A percentile compares a stretch with the other conserved stretches of the same genome.
Evolutionary conservation across 2,113 vertebrate species (phyloP).

Genomic region (Oryzias melastigma): DNA sequence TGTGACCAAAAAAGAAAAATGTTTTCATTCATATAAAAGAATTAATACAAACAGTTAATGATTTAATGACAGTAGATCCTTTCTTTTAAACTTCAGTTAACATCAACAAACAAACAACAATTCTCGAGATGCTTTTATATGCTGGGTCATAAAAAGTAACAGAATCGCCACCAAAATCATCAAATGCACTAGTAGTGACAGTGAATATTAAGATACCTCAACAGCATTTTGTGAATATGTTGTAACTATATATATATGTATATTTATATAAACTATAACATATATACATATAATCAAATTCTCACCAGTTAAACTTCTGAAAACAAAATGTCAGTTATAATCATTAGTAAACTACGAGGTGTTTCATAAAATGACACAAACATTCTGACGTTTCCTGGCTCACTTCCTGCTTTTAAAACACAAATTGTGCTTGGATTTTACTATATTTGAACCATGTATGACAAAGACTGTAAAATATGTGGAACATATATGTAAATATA

Average conservation of each 20-base stretch:
- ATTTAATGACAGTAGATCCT: slow-evolving; percentile 14
- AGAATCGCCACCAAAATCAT: slow-evolving; percentile 49
- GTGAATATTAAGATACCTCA: slow-evolving; percentile 5
- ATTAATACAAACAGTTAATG: slow-evolving; percentile 33
- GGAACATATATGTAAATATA: not conserved
- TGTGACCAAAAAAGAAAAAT: slow-evolving; percentile 37
- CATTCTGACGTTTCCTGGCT: slow-evolving; percentile 4
- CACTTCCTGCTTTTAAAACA: slow-evolving; percentile 26
- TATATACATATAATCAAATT: slow-evolving; percentile 23
- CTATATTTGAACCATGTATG: slow-evolving; percentile 9
- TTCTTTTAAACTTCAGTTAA: slow-evolving; percentile 22
- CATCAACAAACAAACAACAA: slow-evolving; percentile 26
- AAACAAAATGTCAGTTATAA: slow-evolving; percentile 8
- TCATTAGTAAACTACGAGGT: slow-evolving; percentile 13
- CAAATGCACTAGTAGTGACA: slow-evolving; percentile 9
- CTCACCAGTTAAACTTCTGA: slow-evolving; percentile 3
- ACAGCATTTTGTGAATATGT: slow-evolving; percentile 11
- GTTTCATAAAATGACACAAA: slow-evolving; percentile 21
- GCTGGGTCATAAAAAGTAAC: slow-evolving; percentile 18
- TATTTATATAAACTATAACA: slow-evolving; percentile 14
- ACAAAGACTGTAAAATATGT: not conserved
- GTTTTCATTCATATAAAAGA: slow-evolving; percentile 41
- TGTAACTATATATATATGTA: slow-evolving; percentile 13
- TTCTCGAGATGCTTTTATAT: slow-evolving; percentile 31
- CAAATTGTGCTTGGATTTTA: slow-evolving; percentile 20